A percentile compares a stretch with the other conserved stretches of the same genome.
These are phyloP conservation scores for Hippasteria phrygiana DNA, from an alignment of 53 echinoderm and acorn worm species.

Conservation along the genomic window DNA sequence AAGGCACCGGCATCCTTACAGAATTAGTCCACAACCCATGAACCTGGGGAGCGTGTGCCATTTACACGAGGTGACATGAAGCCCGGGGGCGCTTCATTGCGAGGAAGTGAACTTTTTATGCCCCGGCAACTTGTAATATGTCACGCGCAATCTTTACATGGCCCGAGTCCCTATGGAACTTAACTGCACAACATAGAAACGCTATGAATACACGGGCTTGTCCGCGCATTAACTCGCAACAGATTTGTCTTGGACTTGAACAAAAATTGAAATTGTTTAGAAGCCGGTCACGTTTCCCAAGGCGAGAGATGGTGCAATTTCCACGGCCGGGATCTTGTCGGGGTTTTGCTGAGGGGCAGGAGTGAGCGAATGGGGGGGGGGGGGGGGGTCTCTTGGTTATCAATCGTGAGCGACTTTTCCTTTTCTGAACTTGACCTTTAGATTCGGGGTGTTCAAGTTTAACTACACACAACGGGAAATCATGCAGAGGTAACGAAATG, in stretches of 20 bases:
- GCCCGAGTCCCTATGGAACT: slow-evolving; percentile 3
- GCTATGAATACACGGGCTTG: background rate
- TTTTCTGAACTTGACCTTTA: too few species aligned
- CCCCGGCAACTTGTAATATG: slow-evolving; percentile 3
- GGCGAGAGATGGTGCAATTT: too few species aligned
- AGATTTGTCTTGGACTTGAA: background rate
- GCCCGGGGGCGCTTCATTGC: background rate
- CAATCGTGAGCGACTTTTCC: too few species aligned
- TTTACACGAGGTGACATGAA: background rate
- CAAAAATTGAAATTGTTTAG: too few species aligned
- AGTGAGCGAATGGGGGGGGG: too few species aligned
- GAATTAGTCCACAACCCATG: too few species aligned
- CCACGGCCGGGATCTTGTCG: too few species aligned
- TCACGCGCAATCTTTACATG: slow-evolving; percentile 40
- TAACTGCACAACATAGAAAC: background rate
- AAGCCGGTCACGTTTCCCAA: too few species aligned
- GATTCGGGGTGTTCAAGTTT: too few species aligned
- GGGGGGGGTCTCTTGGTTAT: too few species aligned
- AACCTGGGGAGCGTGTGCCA: background rate
- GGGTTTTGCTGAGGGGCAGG: too few species aligned
- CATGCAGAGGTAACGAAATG: background rate
- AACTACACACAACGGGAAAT: background rate
- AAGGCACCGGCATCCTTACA: too few species aligned
- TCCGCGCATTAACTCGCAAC: background rate
- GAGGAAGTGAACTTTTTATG: slow-evolving; percentile 4